These are phyloP conservation scores for Anthopleura xanthogrammica DNA, from an alignment of 92 coral and sea anemone genomes.

Conservation along the genomic window DNA sequence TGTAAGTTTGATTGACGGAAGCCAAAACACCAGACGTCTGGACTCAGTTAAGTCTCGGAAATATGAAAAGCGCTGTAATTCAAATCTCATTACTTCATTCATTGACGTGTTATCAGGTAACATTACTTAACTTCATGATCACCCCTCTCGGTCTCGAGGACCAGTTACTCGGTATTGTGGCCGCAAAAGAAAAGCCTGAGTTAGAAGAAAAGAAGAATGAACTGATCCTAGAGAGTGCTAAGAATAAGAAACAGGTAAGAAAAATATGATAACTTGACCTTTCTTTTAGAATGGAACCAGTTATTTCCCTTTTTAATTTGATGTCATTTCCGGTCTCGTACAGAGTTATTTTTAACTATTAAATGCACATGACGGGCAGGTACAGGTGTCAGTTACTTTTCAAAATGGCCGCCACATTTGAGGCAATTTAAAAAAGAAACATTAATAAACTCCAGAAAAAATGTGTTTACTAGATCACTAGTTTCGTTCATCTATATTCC, in stretches of 20 bases:
- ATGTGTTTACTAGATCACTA: neutral
- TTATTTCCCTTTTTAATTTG: neutral
- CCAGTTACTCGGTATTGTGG: conserved; percentile 93
- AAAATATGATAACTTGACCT: neutral
- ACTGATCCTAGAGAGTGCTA: conserved; percentile 89
- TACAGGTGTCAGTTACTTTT: neutral
- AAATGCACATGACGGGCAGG: neutral
- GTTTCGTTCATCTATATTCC: neutral
- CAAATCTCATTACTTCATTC: too few relatives aligned
- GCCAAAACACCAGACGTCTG: too few relatives aligned
- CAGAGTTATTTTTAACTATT: too few relatives aligned
- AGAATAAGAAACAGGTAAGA: conserved; percentile 85
- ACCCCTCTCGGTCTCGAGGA: conserved; percentile 96
- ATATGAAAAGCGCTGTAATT: too few relatives aligned
- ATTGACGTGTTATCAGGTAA: conserved; percentile 50
- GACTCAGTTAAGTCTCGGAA: too few relatives aligned
- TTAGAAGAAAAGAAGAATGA: conserved; percentile 92
- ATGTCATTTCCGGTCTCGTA: neutral
- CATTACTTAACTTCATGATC: conserved; percentile 95
- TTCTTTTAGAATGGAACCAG: too few relatives aligned
- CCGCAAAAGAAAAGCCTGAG: conserved; percentile 96
- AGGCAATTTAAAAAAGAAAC: neutral
- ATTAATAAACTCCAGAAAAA: neutral
- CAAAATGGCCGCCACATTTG: neutral
- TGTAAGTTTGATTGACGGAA: too few relatives aligned